Percentiles rank a stretch among this genome's conserved stretches.
These are phyloP conservation scores for Nasua narica DNA, from an alignment of 2,797 vertebrate species.

Conservation along the genomic window DNA sequence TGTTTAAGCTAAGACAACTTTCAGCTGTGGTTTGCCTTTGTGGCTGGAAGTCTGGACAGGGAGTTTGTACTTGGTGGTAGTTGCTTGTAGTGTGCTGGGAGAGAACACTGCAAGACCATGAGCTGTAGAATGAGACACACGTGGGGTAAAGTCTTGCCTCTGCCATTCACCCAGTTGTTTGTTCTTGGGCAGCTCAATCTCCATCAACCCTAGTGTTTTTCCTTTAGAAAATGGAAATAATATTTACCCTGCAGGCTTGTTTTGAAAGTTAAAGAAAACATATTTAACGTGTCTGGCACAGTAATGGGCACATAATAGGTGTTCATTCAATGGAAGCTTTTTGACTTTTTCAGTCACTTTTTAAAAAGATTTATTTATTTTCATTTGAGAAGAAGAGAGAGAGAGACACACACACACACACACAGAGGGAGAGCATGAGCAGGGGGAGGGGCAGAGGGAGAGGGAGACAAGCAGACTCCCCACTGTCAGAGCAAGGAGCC, in stretches of 20 bases:
- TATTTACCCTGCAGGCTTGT: slow-evolving; percentile 7
- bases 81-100: background rate
- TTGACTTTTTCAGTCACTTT: background rate
- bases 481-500: background rate
- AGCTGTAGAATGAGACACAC: background rate
- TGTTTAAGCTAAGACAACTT: background rate
- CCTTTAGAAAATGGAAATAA: slow-evolving; percentile 30
- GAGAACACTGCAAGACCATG: background rate
- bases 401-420: no score
- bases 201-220: background rate
- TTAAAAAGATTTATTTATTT: background rate
- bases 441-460: background rate
- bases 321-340: background rate
- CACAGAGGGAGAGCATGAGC: background rate
- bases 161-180: background rate
- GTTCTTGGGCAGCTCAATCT: background rate
- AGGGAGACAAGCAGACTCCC: background rate
- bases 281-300: background rate
- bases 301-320: background rate
- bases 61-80: background rate
- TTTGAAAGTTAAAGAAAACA: slow-evolving; percentile 27
- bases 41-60: background rate
- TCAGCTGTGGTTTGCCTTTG: background rate
- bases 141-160: background rate
- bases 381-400: background rate